phyloP scores from a whole-genome alignment of 2,888 invertebrate genomes.

The Macrosiphum euphorbiae region DNA sequence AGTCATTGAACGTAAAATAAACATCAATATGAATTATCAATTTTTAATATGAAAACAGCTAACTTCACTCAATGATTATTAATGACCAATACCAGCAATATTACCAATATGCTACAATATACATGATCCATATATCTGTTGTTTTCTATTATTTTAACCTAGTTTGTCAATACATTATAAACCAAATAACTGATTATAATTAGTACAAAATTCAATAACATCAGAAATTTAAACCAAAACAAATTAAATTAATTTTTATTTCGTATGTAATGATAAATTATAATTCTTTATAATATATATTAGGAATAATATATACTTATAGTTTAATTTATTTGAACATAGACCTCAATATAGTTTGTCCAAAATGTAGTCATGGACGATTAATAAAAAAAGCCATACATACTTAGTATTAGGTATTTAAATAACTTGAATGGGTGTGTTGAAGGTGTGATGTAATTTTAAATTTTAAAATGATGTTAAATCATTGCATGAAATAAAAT shows the following conservation, averaged over 20 bases:
- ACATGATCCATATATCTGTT: not conserved
- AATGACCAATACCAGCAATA: not conserved
- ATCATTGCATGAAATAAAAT: not conserved
- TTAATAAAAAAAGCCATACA: constrained; percentile 29
- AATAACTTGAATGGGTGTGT: constrained; percentile 23
- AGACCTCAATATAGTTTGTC: not conserved
- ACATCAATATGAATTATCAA: not conserved
- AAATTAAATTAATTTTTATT: not conserved
- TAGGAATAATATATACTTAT: not conserved
- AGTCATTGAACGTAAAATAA: not conserved
- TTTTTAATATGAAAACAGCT: too few species aligned
- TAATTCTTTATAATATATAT: not conserved
- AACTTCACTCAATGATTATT: too few species aligned
- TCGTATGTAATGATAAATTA: not conserved
- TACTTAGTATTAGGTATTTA: not conserved
- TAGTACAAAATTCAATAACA: not conserved
- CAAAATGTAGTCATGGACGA: not conserved
- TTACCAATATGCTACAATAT: not conserved
- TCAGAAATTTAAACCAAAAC: not conserved
- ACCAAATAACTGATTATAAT: not conserved
- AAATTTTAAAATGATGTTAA: constrained; percentile 2
- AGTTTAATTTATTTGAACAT: not conserved
- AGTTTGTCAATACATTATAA: not conserved
- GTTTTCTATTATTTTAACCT: not conserved
- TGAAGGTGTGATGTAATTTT: constrained; percentile 17